Evolutionary conservation across 1,140 invertebrate species (phyloP), one percentile per base, ranked within the genome.

Genomic region (Trachelipus rathkii): DNA sequence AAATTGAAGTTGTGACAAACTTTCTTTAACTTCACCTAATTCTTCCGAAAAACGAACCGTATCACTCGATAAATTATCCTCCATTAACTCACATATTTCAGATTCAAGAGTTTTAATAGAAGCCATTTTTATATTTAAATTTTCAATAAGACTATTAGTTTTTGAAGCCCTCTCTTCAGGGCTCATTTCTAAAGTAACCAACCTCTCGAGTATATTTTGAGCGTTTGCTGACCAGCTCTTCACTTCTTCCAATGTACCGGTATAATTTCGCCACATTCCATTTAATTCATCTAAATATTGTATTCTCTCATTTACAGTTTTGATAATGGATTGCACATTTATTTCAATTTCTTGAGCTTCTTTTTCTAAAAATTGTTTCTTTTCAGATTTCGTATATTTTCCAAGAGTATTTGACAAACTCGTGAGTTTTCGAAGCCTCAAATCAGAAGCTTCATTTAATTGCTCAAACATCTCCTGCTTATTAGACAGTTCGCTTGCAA

Each of bases 311-410:
- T 93, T 89, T 0, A 94, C 89, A 82, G 89, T 91, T 83, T 90
- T 90, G 84, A 92, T 87, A 21, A 93, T 91, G 70, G 87, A 89
- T 75, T 90, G 88, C 72, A 95, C 85, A 83, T 90, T 90, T 77
- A 89, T 88, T 85, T 95, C 92, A 68, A 95, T 92, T 78, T 91
- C 90, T 71, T 88, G 87, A 5, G 95, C 89, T 85, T 97, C 95
- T 82, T 92, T 91, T 82, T 92, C 89, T 6, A 97, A 85, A 0
- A 90, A 86, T 0, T 90, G 89, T 83, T 90, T 90, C 80, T 90
- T 91, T 79, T 93, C 91, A 21, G 89, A 86, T 8, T 90, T 88
- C 15, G 91, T 88, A 50, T 92, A 86, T 15, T 90, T 87, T 11
- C 88, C 86, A 43, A 97, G 84, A 81, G 91, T 90, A 15, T 86